Evolutionary conservation across 2,113 vertebrate genomes (phyloP).

Genomic region (Pipa parva): DNA sequence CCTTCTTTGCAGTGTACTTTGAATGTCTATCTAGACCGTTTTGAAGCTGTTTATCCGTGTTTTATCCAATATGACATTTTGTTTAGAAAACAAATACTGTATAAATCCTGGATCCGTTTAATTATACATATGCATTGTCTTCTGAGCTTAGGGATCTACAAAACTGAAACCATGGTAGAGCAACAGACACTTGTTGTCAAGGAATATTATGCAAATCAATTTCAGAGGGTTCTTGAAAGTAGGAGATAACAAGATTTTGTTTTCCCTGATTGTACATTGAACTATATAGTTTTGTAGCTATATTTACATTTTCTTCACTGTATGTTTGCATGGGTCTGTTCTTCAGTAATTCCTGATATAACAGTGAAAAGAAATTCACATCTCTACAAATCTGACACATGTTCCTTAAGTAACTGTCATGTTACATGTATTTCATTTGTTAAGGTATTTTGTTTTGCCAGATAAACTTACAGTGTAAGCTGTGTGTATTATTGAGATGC

Average conservation of each 20-base stretch:
- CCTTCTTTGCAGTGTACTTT: constrained; percentile 6
- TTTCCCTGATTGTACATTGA: constrained; percentile 34
- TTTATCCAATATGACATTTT: constrained; percentile 32
- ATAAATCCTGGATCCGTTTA: constrained; percentile 36
- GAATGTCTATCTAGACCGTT: neutral
- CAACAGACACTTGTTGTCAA: constrained; percentile 31
- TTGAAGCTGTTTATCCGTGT: constrained; percentile 8
- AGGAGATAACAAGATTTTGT: constrained; percentile 32
- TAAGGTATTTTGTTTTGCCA: no score
- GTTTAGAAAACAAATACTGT: constrained; percentile 26
- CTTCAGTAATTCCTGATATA: constrained; percentile 19
- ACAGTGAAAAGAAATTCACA: neutral
- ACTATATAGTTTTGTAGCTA: constrained; percentile 17
- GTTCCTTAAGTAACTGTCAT: neutral
- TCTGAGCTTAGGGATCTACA: constrained; percentile 38
- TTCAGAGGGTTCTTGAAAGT: constrained; percentile 23
- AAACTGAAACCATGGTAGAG: constrained; percentile 17
- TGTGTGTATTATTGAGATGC: no score
- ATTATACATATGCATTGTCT: constrained; percentile 42
- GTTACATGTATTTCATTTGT: neutral
- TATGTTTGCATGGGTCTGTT: constrained; percentile 15
- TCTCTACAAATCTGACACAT: neutral
- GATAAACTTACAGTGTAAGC: no score
- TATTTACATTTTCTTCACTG: constrained; percentile 19
- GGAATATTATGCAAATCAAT: constrained; percentile 39